Evolutionary conservation across 2,113 vertebrate species (phyloP), one percentile per base, ranked within the genome.

Genomic region (Cyanistes caeruleus): DNA sequence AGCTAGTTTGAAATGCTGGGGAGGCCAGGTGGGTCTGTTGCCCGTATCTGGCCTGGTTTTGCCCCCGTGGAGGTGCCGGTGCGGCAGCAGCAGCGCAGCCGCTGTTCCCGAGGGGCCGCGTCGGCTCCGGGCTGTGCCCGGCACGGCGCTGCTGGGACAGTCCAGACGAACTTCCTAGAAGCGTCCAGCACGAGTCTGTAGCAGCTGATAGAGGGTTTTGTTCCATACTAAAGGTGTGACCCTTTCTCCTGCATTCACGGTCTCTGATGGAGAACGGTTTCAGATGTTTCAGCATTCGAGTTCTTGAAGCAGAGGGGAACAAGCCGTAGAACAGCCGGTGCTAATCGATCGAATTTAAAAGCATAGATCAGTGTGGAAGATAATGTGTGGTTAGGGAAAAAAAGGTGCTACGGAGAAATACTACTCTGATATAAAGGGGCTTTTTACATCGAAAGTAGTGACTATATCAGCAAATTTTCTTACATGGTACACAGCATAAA

Each of bases 201-300:
- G 72, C 4, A 31, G 51, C 28, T 17, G 37, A 20, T 6, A 9
- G 33, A 28, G 3, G 58, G 43, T 6, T 68, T 76, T 74, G 72
- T 77, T 58, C 63, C 17, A 0, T 28, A 33, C 44, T 20, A 53
- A 60, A 62, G n/a, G n/a, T 58, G 51, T 37, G 7, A 67, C 24
- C 41, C 15, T 44, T 39, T 49, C 28, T 55, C 37, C 43, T 23
- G 0, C 7, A 0, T 41, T 68, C 41, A 0, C 28, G 16, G 1
- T 31, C 43, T 24, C 16, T 19, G 10, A 2, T 28, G 49, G 62
- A n/a, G 25, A 49, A 11, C 10, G 1, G 28, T 68, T 86, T 88
- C 16, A 13, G 51, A 21, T 31, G 31, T 62, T 92, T 19, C 16
- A 15, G 2, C 4, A 0, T 28, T 89, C 0, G 6, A 22, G n/a